Conservation (phyloP, 2,113 vertebrate species). For the Heteronetta atricapilla region DNA sequence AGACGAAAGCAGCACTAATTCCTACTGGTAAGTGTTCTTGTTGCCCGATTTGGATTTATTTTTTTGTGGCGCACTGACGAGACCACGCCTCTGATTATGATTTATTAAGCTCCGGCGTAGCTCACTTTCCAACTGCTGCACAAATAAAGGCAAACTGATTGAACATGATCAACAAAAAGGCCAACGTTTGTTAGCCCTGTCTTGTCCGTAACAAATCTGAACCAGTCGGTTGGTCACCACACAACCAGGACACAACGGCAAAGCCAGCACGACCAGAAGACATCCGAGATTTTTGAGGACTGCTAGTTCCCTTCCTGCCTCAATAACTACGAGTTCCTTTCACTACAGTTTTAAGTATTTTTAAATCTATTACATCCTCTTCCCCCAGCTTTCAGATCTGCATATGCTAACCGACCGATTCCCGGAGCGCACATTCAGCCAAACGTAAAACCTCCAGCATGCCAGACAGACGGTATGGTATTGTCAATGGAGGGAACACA, state of each 20-base stretch:
- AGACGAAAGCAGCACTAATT: background rate
- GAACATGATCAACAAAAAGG: no score
- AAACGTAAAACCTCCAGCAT: background rate
- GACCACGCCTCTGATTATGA: background rate
- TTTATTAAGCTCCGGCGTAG: background rate
- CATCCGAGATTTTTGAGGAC: background rate
- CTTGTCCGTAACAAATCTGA: background rate
- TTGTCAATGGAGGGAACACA: background rate
- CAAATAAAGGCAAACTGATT: background rate
- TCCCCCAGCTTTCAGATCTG: background rate
- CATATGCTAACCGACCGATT: fast-evolving
- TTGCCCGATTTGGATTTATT: background rate
- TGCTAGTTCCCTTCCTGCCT: background rate
- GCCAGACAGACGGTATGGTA: fast-evolving
- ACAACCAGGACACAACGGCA: background rate
- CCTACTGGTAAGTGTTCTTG: background rate
- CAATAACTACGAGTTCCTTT: background rate
- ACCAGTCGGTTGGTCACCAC: background rate
- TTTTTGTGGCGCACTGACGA: background rate
- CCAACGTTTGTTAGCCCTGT: background rate
- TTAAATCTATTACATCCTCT: background rate
- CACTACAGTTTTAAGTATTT: background rate
- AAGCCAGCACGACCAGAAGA: background rate
- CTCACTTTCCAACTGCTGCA: background rate
- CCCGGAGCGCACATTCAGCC: background rate